Percentiles rank a stretch among this genome's conserved stretches.
Conservation (phyloP, 2,113 vertebrate species). For the Microcebus lehilahytsara region DNA sequence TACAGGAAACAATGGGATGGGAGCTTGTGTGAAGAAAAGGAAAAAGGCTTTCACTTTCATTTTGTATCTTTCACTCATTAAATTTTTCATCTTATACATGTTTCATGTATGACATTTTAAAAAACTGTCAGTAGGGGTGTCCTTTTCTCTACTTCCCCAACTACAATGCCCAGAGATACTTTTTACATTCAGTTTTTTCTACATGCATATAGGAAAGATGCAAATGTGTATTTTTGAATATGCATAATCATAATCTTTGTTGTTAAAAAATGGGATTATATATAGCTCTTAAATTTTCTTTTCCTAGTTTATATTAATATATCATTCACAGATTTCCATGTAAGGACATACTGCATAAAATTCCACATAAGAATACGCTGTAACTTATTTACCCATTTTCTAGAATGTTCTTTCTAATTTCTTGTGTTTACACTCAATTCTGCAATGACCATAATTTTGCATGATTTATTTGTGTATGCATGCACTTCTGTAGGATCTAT, state of each 20-base stretch:
- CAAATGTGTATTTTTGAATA: slow-evolving; percentile 28
- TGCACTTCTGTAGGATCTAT: not conserved
- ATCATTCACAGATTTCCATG: not conserved
- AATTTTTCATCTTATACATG: not conserved
- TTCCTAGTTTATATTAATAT: not conserved
- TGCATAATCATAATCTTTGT: slow-evolving; percentile 31
- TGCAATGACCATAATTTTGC: not conserved
- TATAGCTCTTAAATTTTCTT: slow-evolving; percentile 1
- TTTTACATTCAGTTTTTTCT: slow-evolving; percentile 10
- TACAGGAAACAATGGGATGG: not conserved
- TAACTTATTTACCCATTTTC: not conserved
- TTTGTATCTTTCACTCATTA: not conserved
- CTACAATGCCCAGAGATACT: not conserved
- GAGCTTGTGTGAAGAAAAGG: not conserved
- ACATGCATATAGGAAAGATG: not conserved
- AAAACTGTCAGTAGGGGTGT: not conserved
- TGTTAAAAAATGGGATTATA: slow-evolving; percentile 24
- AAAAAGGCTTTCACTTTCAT: not conserved
- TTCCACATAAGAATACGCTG: not conserved
- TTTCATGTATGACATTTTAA: not conserved
- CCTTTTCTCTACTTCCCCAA: not conserved
- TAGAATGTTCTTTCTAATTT: not conserved
- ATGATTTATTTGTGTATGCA: not conserved
- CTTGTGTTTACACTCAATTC: not conserved
- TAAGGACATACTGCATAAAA: not conserved